Evolutionary conservation across 2,113 vertebrate genomes (phyloP), one percentile per base, ranked within the genome.

Genomic region (Fulica atra): DNA sequence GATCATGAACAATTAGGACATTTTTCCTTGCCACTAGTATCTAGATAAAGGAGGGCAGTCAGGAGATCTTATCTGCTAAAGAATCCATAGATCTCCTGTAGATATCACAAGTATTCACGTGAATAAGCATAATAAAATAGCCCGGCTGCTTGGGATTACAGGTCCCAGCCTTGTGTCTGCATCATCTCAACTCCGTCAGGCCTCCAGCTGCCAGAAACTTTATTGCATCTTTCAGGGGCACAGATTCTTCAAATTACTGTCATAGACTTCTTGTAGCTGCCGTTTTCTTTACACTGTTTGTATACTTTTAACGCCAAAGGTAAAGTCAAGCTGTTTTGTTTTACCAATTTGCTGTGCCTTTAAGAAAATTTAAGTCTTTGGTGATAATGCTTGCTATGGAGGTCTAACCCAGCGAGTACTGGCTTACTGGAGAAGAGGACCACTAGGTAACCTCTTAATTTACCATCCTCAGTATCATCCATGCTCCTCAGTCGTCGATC

Each of bases 71-170:
- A 92, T 94, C 91, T 82, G 66, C 83, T 85, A 79, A 96, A 86
- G 77, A 94, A 91, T 91, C 86, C 91, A 42, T 89, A 93, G 88
- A 89, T 97, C 83, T 94, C 51, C 68, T 89, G 70, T 44, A 94
- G 95, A 92, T 91, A 92, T 91, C 89, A 95, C 73, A 91, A 95
- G 81, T 72, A 81, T 86, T 92, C 81, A 33, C 15, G 21, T 63
- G 66, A 95, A 88, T 53, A 89, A 94, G 64, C 61, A 85, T 36
- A 92, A 91, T 92, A 91, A 95, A 96, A 84, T 91, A 72, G 86
- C 77, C 78, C 8, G 83, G 91, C 95, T 96, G 86, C 92, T 95
- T 76, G 83, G 93, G 96, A 97, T 96, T 97, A 96, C 91, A 86
- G 66, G 65, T 88, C 96, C 70, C 92, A 84, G 93, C 91, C 91